Evolutionary conservation across 2,113 vertebrate genomes (phyloP).

Genomic region (Poeciliopsis occidentalis): DNA sequence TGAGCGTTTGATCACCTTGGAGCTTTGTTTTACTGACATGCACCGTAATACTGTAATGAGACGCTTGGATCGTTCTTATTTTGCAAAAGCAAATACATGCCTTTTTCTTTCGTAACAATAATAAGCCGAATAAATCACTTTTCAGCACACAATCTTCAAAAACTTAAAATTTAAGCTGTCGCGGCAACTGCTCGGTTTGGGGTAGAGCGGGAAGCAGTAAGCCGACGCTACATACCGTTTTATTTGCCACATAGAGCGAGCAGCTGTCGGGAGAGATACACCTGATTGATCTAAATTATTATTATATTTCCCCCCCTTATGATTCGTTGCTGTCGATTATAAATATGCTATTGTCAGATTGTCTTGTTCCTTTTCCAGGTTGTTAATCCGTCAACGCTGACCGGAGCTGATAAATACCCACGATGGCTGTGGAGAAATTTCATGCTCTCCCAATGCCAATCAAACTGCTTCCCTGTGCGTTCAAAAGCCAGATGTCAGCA

Average conservation of each 20-base stretch:
- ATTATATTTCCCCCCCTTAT: background rate
- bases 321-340: background rate
- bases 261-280: background rate
- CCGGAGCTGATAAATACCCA: background rate
- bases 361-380: background rate
- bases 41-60: no score
- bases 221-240: background rate
- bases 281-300: background rate
- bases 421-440: background rate
- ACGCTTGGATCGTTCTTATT: no score
- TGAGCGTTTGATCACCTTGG: no score
- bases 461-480: background rate
- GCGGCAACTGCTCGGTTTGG: no score
- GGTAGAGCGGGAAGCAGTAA: background rate
- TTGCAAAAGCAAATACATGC: no score
- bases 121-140: no score
- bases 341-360: background rate
- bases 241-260: background rate
- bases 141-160: no score
- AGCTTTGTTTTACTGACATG: no score
- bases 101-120: no score
- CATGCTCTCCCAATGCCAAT: background rate
- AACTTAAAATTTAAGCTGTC: no score
- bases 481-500: background rate
- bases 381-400: background rate